Evolutionary conservation across 2,113 vertebrate species (phyloP).

Genomic region (Sinocyclocheilus maitianheensis): DNA sequence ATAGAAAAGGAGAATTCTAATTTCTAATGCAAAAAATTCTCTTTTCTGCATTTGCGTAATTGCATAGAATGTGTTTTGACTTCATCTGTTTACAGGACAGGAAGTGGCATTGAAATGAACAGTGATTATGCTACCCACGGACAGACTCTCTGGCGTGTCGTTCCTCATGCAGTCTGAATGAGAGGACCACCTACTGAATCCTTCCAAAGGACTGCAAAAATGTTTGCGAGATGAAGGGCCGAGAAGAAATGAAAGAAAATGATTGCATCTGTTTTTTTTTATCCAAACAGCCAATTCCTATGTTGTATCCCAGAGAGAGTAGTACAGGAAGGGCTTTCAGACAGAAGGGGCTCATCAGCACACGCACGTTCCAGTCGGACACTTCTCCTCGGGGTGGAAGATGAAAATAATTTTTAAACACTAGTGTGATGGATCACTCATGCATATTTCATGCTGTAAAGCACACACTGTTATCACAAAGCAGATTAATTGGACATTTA

Average conservation of each 20-base stretch:
- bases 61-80: background rate
- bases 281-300: slow-evolving; percentile 27
- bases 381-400: slow-evolving; percentile 61
- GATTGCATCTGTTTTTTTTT: slow-evolving; percentile 21
- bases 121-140: background rate
- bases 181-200: background rate
- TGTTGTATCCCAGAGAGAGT: slow-evolving; percentile 56
- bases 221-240: background rate
- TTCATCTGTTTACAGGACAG: background rate
- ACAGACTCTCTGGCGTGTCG: background rate
- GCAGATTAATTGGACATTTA: slow-evolving; percentile 73
- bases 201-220: background rate
- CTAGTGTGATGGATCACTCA: slow-evolving; percentile 68
- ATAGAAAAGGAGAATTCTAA: too few species aligned
- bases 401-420: slow-evolving; percentile 70
- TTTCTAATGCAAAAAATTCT: background rate
- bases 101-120: background rate
- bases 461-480: slow-evolving; percentile 64
- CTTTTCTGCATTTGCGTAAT: background rate
- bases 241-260: slow-evolving; percentile 10
- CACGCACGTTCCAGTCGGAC: slow-evolving; percentile 50
- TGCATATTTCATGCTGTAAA: slow-evolving; percentile 71
- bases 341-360: slow-evolving; percentile 31
- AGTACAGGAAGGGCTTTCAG: slow-evolving; percentile 56
- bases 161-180: background rate